These are phyloP conservation scores for Hypocryptadius cinnamomeus DNA, from an alignment of 2,113 vertebrate genomes.

Conservation along the genomic window DNA sequence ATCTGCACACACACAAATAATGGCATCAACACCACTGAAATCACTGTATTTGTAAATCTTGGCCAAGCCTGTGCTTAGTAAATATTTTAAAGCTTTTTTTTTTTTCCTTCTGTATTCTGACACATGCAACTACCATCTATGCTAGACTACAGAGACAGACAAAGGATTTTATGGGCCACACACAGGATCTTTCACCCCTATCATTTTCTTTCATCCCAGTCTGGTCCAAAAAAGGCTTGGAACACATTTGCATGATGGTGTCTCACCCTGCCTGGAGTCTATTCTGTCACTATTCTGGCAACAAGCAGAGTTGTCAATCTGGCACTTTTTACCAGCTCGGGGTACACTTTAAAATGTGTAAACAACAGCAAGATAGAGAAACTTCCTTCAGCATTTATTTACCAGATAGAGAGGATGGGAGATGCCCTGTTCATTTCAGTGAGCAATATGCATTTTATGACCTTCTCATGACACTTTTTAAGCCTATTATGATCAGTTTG, in stretches of 20 bases:
- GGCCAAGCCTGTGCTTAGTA: background rate
- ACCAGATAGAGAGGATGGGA: background rate
- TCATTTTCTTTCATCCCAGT: conserved; percentile 7
- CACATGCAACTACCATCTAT: background rate
- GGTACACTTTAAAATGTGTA: background rate
- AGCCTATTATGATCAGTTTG: background rate
- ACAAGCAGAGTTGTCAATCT: conserved; percentile 32
- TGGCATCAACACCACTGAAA: background rate
- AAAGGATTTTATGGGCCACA: background rate
- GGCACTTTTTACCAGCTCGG: background rate
- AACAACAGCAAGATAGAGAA: conserved; percentile 14
- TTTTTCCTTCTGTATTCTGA: background rate
- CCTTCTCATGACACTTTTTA: background rate
- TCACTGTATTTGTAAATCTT: background rate
- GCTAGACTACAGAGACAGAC: background rate
- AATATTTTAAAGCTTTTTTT: background rate
- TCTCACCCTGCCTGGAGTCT: conserved; percentile 34
- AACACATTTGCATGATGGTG: background rate
- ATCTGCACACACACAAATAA: background rate
- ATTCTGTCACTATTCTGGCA: conserved; percentile 25
- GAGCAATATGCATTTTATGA: conserved; percentile 15
- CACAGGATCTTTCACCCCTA: background rate
- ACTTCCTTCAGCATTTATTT: background rate
- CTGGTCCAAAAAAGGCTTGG: conserved; percentile 31
- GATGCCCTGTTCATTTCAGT: background rate